Percentiles rank a stretch among this genome's conserved stretches.
These are phyloP conservation scores for Lysandra coridon DNA, from an alignment of 2,888 invertebrate genomes.

Conservation along the genomic window DNA sequence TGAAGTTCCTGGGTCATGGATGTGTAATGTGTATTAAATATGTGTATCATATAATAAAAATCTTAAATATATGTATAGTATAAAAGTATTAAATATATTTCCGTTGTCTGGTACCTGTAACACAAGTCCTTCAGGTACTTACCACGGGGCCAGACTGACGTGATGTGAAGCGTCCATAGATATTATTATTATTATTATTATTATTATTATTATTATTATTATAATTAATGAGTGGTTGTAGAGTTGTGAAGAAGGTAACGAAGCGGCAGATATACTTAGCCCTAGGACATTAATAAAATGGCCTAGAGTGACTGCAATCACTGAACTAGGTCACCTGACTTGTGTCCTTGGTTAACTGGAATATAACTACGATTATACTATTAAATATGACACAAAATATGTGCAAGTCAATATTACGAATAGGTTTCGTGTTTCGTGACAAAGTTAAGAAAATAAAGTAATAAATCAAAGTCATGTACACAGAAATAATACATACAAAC, in stretches of 20 bases:
- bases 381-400: neutral
- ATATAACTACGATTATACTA: slow-evolving; percentile 1
- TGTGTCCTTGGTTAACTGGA: neutral
- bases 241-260: neutral
- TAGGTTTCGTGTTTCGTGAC: neutral
- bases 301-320: neutral
- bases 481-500: neutral
- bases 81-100: too few relatives aligned
- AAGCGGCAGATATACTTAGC: neutral
- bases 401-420: neutral
- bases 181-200: too few relatives aligned
- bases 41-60: too few relatives aligned
- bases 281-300: slow-evolving; percentile 18
- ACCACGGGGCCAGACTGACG: too few relatives aligned
- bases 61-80: too few relatives aligned
- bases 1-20: too few relatives aligned
- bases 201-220: too few relatives aligned
- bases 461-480: slow-evolving; percentile 17
- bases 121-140: too few relatives aligned
- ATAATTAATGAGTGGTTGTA: neutral
- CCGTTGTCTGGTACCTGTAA: too few relatives aligned
- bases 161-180: too few relatives aligned
- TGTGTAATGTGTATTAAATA: too few relatives aligned
- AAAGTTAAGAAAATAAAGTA: slow-evolving; percentile 5
- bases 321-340: slow-evolving; percentile 4